Conservation (phyloP, 2,113 vertebrate species). For the Paratilapia polleni region DNA sequence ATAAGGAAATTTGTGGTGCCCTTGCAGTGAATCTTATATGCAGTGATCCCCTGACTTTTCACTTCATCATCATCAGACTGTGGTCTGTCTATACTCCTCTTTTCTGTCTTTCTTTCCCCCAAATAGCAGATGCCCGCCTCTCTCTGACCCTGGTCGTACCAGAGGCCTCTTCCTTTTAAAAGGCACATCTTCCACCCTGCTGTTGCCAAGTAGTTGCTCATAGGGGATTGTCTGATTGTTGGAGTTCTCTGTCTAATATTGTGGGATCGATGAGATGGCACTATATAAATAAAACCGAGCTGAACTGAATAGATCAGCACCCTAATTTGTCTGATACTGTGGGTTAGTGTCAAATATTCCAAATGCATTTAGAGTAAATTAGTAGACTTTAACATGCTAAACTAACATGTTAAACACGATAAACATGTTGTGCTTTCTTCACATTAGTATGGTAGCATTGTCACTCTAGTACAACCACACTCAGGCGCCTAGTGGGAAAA, state of each 20-base stretch:
- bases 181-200: not conserved
- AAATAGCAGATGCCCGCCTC: not conserved
- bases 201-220: not conserved
- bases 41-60: not conserved
- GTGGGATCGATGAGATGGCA: not conserved
- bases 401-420: not conserved
- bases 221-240: accelerated
- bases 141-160: not conserved
- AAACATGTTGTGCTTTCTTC: not conserved
- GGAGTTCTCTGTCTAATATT: not conserved
- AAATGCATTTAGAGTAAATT: not conserved
- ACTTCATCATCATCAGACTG: constrained; percentile 8
- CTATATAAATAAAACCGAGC: not conserved
- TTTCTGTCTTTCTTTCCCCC: accelerated
- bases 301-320: not conserved
- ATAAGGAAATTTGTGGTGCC: not conserved
- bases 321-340: not conserved
- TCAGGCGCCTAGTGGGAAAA: not conserved
- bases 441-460: not conserved
- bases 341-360: not conserved
- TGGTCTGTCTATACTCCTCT: not conserved
- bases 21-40: not conserved
- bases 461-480: not conserved
- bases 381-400: not conserved
- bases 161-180: not conserved